Percentiles rank a stretch among this genome's conserved stretches.
phyloP scores from a whole-genome alignment of 2,797 vertebrate species.

The Pteronotus mesoamericanus region DNA sequence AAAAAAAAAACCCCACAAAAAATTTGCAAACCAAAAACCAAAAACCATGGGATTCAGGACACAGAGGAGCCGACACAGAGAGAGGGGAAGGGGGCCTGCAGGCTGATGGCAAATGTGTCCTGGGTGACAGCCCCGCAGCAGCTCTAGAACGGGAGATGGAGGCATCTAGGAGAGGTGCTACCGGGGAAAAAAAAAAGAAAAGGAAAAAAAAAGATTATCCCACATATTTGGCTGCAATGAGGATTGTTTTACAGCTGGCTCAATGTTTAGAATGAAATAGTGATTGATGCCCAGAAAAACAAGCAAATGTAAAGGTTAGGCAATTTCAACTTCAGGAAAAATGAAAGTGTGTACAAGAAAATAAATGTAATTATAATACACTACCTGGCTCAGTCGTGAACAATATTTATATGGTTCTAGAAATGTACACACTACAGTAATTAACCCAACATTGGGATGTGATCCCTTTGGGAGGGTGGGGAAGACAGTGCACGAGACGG shows the following conservation, averaged over 20 bases:
- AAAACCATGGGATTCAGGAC: neutral
- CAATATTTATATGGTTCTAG: neutral
- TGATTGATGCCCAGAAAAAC: neutral
- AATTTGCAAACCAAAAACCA: neutral
- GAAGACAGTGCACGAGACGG: neutral
- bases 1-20: neutral
- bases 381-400: neutral
- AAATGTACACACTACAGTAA: neutral
- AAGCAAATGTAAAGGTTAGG: neutral
- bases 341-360: neutral
- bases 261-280: neutral
- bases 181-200: neutral
- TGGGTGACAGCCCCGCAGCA: neutral
- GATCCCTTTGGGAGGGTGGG: neutral
- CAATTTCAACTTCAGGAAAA: neutral
- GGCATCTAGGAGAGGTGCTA: neutral
- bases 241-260: neutral
- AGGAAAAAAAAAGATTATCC: neutral
- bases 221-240: neutral
- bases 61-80: neutral
- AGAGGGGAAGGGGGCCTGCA: neutral
- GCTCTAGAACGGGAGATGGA: neutral
- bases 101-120: neutral
- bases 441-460: neutral
- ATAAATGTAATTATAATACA: neutral